These are phyloP conservation scores for Tauraco erythrolophus DNA, from an alignment of 2,113 vertebrate genomes.

Conservation along the genomic window DNA sequence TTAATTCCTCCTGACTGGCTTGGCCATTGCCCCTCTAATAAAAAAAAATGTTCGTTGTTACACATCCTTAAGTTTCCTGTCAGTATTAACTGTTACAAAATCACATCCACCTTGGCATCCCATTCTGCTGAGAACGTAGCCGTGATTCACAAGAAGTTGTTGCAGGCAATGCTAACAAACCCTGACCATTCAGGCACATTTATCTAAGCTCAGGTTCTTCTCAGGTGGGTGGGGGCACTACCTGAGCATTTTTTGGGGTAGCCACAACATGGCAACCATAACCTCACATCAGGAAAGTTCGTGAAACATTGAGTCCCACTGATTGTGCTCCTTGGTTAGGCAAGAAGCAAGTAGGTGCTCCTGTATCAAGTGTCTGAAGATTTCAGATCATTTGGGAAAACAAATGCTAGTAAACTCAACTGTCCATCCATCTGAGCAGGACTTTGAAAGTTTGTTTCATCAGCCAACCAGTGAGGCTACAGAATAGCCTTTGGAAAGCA, in stretches of 20 bases:
- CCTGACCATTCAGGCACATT: neutral
- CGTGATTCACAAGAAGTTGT: neutral
- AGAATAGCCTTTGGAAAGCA: neutral
- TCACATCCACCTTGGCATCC: neutral
- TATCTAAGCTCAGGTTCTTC: neutral
- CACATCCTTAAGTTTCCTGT: conserved; percentile 5
- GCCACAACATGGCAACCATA: neutral
- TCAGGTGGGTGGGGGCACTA: neutral
- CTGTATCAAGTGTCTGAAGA: neutral
- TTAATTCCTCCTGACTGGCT: conserved; percentile 54
- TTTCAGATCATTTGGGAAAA: neutral
- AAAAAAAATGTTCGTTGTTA: conserved; percentile 54
- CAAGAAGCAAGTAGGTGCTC: neutral
- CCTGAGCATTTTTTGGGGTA: neutral
- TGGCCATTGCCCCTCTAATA: conserved; percentile 17
- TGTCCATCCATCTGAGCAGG: neutral
- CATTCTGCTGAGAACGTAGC: neutral
- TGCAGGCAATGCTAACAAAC: neutral
- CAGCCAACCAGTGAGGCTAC: neutral
- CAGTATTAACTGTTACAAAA: neutral
- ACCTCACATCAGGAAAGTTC: neutral
- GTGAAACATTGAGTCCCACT: neutral
- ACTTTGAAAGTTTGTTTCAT: neutral
- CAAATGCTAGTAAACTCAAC: neutral
- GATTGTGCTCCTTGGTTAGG: neutral